A percentile compares a stretch with the other conserved stretches of the same genome.
These are phyloP conservation scores for Arctopsyche grandis DNA, from an alignment of 1,140 invertebrate species.

Conservation along the genomic window DNA sequence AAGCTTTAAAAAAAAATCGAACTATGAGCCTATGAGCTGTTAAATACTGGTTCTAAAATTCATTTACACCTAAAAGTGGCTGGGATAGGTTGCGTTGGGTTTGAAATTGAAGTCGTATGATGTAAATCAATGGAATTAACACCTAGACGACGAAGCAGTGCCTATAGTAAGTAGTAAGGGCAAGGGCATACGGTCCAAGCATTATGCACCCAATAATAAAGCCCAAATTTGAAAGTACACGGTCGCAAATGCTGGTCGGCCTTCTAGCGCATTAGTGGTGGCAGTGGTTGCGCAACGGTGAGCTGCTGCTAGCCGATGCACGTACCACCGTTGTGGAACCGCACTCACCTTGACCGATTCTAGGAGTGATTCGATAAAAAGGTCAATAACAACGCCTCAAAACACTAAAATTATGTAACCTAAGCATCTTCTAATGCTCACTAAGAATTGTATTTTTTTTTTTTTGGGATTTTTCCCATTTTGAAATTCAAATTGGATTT, in stretches of 20 bases:
- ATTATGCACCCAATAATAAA: neutral
- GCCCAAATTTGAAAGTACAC: neutral
- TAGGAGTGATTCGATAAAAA: slow-evolving; percentile 43
- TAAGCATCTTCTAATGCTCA: neutral
- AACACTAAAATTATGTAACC: neutral
- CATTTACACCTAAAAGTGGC: no score
- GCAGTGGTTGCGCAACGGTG: slow-evolving; percentile 5
- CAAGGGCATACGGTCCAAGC: neutral
- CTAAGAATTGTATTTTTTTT: neutral
- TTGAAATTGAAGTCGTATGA: neutral
- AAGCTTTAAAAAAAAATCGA: no score
- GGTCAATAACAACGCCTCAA: slow-evolving; percentile 39
- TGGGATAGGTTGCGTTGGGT: no score
- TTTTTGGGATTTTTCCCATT: slow-evolving; percentile 11
- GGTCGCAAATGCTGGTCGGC: neutral
- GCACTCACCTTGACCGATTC: slow-evolving; percentile 45
- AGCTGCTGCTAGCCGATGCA: neutral
- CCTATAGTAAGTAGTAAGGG: neutral
- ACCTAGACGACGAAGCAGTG: neutral
- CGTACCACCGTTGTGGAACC: slow-evolving; percentile 31
- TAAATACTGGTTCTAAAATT: no score
- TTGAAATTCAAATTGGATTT: slow-evolving; percentile 10
- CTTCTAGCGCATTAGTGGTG: slow-evolving; percentile 6
- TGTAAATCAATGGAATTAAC: neutral
- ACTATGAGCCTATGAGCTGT: no score